Base-by-base conservation (phyloP, 2,888 invertebrate species). In the Zonitis immaculata region DNA sequence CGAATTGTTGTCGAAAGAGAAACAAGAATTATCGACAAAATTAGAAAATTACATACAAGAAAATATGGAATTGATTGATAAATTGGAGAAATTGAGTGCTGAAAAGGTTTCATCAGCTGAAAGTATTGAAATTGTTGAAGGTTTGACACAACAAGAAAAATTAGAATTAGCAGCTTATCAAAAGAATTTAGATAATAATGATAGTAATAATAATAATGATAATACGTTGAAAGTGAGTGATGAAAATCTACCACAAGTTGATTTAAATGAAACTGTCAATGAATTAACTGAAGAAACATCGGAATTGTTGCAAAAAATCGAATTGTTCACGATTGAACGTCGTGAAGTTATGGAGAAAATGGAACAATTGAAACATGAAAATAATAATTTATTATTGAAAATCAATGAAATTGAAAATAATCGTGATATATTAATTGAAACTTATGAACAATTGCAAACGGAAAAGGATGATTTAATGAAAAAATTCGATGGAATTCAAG, bases 61-160 rank as follows among this genome's bases (percentile, higher is more conserved):
- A 75, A 89, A 89, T 68, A 85, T 86, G 64, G 89, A 88, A 56
- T 74, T 89, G 8, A 79, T 84, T 22, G 87, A 86, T 63, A 87
- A 86, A 72, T 74, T 89, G 28, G 85, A 87, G 62, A 89, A 89
- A 70, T 67, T 88, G 5, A 88, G 84, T 66, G 80, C 82, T 14
- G 84, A 84, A 70, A 87, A 87, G 67, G 86, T 86, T 1, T 87
- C 87, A 48, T 87, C 87, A 0, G 87, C 86, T 3, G 87, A 87
- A 73, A 87, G 87, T 44, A 88, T 88, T 47, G 87, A 87, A 76
- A 87, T 87, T 54, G 87, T 87, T 1, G 87, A 87, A 67, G 79
- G 84, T 11, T 76, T 87, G 54, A 86, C 86, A 14, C 84, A 84
- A 55, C 86, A 86, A 74, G 86, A 86, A 71, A 85, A 85, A 66